Base-by-base conservation (phyloP, 2,113 vertebrate genomes). In the Petromus typicus region DNA sequence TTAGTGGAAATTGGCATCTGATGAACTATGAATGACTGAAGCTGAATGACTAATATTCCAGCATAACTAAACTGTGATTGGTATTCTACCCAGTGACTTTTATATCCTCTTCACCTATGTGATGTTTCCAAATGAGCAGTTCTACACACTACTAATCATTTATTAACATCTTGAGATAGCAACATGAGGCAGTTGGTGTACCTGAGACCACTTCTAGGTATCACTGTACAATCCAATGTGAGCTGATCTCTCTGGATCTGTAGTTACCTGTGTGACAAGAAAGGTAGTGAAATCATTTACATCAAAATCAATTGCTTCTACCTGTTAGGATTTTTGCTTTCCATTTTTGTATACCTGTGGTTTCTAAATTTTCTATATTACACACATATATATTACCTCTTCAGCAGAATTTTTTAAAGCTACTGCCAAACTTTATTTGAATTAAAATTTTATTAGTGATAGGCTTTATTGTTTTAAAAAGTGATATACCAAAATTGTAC, bases 281-380 rank as follows among this genome's bases (percentile, higher is more conserved):
- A 86, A 59, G 61, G 7, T 40, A 1, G 6, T 66, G 13, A 34
- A 48, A 66, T 27, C 34, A 32, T 11, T 3, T 23, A 10, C 0
- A 23, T 34, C 12, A 40, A 37, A 90, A 23, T 1, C 8, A 25
- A 32, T 43, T 48, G 48, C 22, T 7, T 16, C 20, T 48, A 3
- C 30, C 45, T 64, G 1, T 43, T n/a, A 12, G 12, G 56, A 66
- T 37, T 54, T 76, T 13, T 43, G 0, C 45, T 67, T 30, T 34
- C 43, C 66, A 23, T 63, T 75, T 83, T 45, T 82, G 20, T 59
- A 7, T 91, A 57, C 12, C 23, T 12, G 8, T 7, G 22, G 3
- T 61, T 92, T 92, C 16, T 66, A 32, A 17, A 18, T 22, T 88
- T 90, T 97, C 34, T 84, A 9, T 73, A 63, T 32, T 51, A 5